Evolutionary conservation across 2,113 vertebrate species (phyloP).

Genomic region (Haemorhous mexicanus): DNA sequence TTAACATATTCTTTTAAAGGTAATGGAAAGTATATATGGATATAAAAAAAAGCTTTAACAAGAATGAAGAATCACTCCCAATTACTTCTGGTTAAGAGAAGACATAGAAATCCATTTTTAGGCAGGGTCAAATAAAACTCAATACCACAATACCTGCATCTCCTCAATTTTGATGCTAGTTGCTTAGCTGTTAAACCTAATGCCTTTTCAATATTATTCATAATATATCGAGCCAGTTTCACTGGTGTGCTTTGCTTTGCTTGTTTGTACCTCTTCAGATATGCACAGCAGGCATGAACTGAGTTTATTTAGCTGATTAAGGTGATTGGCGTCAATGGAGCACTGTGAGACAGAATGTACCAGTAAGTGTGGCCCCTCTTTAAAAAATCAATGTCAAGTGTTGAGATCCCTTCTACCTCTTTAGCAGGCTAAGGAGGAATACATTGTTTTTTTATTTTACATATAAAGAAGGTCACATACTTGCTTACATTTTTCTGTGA

Average conservation of each 20-base stretch:
- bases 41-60: not conserved
- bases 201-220: not conserved
- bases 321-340: not conserved
- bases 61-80: not conserved
- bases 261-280: conserved; percentile 16
- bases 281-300: not conserved
- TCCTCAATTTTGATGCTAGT: not conserved
- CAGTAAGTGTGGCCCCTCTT: not conserved
- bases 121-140: not conserved
- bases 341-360: not conserved
- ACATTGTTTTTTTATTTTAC: not conserved
- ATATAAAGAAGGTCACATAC: not conserved
- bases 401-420: not conserved
- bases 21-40: not conserved
- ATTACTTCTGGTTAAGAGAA: not conserved
- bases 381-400: not conserved
- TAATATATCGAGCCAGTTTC: not conserved
- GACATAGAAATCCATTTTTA: not conserved
- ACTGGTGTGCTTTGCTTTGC: not conserved
- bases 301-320: conserved; percentile 21
- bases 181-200: not conserved
- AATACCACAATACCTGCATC: not conserved
- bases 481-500: not conserved
- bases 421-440: not conserved
- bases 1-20: not conserved